Evolutionary conservation across 1,140 invertebrate species (phyloP).

Genomic region (Aphelenchoides fujianensis): DNA sequence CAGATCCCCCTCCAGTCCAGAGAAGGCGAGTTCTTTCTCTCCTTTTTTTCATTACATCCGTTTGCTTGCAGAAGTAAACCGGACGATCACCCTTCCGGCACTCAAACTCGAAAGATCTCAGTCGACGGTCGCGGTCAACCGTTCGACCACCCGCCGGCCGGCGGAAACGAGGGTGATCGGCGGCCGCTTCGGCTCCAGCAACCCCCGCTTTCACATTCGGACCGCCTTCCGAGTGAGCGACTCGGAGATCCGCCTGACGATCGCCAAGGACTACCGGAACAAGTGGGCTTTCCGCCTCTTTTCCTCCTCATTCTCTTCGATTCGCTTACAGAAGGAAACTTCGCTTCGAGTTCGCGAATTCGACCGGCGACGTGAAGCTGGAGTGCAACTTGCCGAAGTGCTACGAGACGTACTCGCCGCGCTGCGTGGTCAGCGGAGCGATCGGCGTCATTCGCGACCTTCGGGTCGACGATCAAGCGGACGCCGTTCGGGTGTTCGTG

Average conservation of each 20-base stretch:
- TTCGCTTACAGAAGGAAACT: neutral
- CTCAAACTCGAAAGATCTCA: no score
- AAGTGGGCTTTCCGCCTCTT: constrained; percentile 11
- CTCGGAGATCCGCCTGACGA: constrained; percentile 25
- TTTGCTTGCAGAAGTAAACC: no score
- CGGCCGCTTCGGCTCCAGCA: no score
- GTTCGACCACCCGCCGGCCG: no score
- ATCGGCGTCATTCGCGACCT: constrained; percentile 25
- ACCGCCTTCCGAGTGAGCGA: constrained; percentile 32
- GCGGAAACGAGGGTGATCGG: no score
- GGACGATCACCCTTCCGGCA: no score
- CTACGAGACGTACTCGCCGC: constrained; percentile 4
- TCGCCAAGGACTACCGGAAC: constrained; percentile 16
- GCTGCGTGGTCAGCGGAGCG: constrained; percentile 12
- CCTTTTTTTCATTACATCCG: no score
- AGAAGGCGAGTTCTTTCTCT: no score
- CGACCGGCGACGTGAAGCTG: constrained; percentile 10
- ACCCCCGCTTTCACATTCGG: constrained; percentile 13
- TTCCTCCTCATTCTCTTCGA: neutral
- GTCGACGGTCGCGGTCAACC: no score
- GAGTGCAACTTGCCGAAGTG: constrained; percentile 20
- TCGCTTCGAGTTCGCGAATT: constrained; percentile 11
- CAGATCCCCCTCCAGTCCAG: no score
- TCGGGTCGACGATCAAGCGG: neutral
- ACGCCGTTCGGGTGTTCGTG: neutral